Base-by-base conservation (phyloP, 2,113 vertebrate species). In the Pimephales promelas region DNA sequence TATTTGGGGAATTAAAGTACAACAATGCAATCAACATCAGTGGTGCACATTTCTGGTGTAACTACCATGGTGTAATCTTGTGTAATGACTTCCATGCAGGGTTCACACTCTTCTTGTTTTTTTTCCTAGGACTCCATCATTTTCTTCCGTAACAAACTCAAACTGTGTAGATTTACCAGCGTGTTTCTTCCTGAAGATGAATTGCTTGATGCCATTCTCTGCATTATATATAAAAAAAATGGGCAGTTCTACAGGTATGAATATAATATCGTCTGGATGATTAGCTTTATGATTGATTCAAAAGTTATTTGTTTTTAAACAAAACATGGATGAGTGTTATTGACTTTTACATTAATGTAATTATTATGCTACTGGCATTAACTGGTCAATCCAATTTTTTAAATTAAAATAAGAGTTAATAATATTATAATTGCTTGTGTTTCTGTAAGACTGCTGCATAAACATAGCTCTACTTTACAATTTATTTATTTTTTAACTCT, bases 131-230 rank as follows among this genome's bases (percentile, higher is more conserved):
- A 99, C 97, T 6, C 98, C 98, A 0, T 98, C 97, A 0, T 99
- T 99, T 90, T 97, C 97, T 0, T 94, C 95, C 0, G 91, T 99
- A 89, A 98, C 97, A 79, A 98, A 97, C 91, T 95, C 98, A 83
- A 99, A 99, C 93, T 98, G 97, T 24, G 97, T 99, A 90, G 98
- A 99, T 79, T 92, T 99, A 83, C 98, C 98, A 10, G 97, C 97
- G 31, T 98, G 97, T 86, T 99, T 99, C 92, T 99, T 98, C 93
- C 94, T 99, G 81, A 99, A 98, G 86, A 96, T 98, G 92, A 97
- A 96, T 56, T 93, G 90, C 14, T 96, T 98, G 84, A 96, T 98
- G 83, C 98, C 98, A 14, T 97, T 99, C 87, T 98, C 98, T 5
- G 93, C 94, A 85, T 94, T 96, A 70, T 98, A 97, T 89, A 96